Conservation (phyloP, 2,888 invertebrate species). For the Cheilosia urbana region DNA sequence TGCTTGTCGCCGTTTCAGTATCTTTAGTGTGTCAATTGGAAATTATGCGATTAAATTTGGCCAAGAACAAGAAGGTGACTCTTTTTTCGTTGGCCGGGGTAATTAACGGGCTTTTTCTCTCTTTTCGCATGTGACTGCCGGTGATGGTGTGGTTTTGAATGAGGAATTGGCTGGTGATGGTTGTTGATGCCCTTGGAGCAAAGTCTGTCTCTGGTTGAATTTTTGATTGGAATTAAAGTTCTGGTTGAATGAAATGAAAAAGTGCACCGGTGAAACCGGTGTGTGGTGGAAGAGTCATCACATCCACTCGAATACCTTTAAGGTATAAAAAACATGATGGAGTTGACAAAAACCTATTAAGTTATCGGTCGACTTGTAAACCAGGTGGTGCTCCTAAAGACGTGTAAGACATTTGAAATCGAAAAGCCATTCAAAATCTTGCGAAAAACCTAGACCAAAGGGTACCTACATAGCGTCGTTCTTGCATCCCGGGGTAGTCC, state of each 20-base stretch:
- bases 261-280: too few relatives aligned
- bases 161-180: constrained; percentile 19
- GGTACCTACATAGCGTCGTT: too few relatives aligned
- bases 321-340: too few relatives aligned
- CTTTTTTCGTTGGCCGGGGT: neutral
- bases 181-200: neutral
- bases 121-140: constrained; percentile 23
- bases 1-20: neutral
- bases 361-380: too few relatives aligned
- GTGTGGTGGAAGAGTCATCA: too few relatives aligned
- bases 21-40: constrained; percentile 34
- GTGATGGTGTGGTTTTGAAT: constrained; percentile 23
- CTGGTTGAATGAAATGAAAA: neutral
- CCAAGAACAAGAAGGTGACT: neutral
- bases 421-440: too few relatives aligned
- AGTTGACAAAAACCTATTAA: too few relatives aligned
- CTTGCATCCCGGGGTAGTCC: too few relatives aligned
- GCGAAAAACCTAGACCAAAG: too few relatives aligned
- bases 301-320: too few relatives aligned
- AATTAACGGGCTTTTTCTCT: constrained; percentile 36
- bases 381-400: too few relatives aligned
- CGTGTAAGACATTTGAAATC: too few relatives aligned
- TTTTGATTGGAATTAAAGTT: neutral
- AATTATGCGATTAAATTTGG: constrained; percentile 27
- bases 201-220: neutral